Evolutionary conservation across 2,797 vertebrate genomes (phyloP).

Genomic region (Fratercula arctica): DNA sequence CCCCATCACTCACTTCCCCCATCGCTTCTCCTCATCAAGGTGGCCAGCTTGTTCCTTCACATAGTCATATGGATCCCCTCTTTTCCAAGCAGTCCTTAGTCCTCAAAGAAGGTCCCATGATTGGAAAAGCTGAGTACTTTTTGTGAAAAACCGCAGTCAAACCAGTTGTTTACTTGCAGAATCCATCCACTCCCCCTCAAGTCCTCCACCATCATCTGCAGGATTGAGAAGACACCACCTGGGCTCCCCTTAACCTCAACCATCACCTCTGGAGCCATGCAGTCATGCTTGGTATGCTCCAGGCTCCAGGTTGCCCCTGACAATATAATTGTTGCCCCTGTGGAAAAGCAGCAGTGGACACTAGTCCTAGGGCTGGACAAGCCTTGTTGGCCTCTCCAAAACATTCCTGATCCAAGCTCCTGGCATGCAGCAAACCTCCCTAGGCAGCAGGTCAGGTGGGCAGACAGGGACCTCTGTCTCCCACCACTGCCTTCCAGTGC

Average conservation of each 20-base stretch:
- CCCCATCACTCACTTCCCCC: neutral
- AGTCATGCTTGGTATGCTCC: neutral
- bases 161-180: neutral
- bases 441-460: neutral
- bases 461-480: neutral
- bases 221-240: neutral
- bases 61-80: neutral
- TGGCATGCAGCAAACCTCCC: rapidly evolving
- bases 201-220: neutral
- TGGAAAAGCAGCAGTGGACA: neutral
- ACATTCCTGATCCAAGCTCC: neutral
- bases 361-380: neutral
- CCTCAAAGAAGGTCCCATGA: neutral
- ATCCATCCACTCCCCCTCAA: neutral
- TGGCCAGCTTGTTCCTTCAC: neutral
- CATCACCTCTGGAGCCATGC: neutral
- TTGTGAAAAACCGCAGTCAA: neutral
- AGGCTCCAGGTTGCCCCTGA: neutral
- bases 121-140: neutral
- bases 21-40: neutral
- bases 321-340: neutral
- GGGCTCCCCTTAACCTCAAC: neutral
- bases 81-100: neutral
- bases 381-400: neutral
- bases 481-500: neutral